Evolutionary conservation across 2,113 vertebrate genomes (phyloP), one percentile per base, ranked within the genome.

Genomic region (Vireo altiloquus): DNA sequence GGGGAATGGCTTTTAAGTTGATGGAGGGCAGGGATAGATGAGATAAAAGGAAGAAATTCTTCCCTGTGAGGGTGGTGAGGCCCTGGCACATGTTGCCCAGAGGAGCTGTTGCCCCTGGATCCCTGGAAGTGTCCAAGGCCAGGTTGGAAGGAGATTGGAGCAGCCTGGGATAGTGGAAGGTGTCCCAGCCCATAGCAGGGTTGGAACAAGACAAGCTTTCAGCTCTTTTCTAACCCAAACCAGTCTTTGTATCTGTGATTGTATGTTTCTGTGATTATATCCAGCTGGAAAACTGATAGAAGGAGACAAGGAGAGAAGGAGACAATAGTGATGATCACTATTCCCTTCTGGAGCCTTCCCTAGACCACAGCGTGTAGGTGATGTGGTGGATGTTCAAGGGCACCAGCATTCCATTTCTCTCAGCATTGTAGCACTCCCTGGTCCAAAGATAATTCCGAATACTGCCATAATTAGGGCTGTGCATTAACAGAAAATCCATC

Each of bases 91-190:
- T 50, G 50, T 0, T 24, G 10, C 9, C 30, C 46, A 75, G 46
- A 61, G 78, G 7, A 40, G 25, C 47, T 82, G 78, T 47, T 68
- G 30, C 4, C 15, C 10, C 37, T 42, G 75, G 31, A 46, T 66
- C 46, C 46, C 28, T 39, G 13, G 24, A 21, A 52, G 5, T 30
- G 28, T n/a, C 16, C 28, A 11, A 52, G 13, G 39, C 19, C 46
- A 31, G 46, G 53, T 0, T n/a, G 28, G 33, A 39, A 0, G 0
- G 16, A 10, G 23, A 6, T 46, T 46, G 60, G 49, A 31, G 35
- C 35, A 52, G 0, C 21, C 35, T 52, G 49, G 13, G 23, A 12
- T 3, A 23, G 19, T 44, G 44, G 31, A 76, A 82, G 24, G 20
- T 13, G 20, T 4, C n/a, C n/a, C 30, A 22, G n/a, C 13, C 19